These are phyloP conservation scores for Neopelma chrysocephalum DNA, from an alignment of 2,797 vertebrate genomes.

Conservation along the genomic window DNA sequence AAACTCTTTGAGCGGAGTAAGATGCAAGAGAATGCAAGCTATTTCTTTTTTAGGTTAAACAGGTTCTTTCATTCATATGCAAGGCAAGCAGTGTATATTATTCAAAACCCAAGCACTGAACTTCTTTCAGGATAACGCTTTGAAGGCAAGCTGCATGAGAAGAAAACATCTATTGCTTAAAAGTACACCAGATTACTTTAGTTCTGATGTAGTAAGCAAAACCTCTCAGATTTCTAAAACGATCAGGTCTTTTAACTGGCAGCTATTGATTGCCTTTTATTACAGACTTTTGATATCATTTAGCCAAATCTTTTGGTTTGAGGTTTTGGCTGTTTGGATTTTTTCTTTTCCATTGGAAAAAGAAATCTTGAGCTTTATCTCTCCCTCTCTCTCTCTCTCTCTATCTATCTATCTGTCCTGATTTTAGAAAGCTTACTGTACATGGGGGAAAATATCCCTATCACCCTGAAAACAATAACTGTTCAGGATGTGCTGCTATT, in stretches of 20 bases:
- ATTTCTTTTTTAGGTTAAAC: not conserved
- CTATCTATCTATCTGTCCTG: not conserved
- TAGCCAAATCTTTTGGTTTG: not conserved
- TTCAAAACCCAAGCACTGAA: not conserved
- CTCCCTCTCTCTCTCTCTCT: not conserved
- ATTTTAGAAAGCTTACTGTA: not conserved
- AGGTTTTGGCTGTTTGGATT: not conserved
- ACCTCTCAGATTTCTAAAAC: not conserved
- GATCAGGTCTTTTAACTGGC: not conserved
- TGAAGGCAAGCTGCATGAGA: not conserved
- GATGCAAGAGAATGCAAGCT: not conserved
- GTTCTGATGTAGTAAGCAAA: not conserved
- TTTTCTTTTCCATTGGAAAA: not conserved
- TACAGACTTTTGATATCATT: not conserved
- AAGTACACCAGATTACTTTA: not conserved
- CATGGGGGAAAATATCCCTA: not conserved
- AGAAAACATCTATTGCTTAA: not conserved
- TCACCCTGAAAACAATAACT: not conserved
- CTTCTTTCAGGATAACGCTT: not conserved
- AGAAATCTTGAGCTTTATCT: not conserved
- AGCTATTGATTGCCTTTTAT: not conserved
- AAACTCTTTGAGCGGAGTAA: not conserved
- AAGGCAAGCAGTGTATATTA: not conserved
- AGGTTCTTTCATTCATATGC: not conserved
- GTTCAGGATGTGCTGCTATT: not conserved